These are phyloP conservation scores for Acestrorhynchus altus DNA, from an alignment of 2,797 vertebrate species.

Conservation along the genomic window DNA sequence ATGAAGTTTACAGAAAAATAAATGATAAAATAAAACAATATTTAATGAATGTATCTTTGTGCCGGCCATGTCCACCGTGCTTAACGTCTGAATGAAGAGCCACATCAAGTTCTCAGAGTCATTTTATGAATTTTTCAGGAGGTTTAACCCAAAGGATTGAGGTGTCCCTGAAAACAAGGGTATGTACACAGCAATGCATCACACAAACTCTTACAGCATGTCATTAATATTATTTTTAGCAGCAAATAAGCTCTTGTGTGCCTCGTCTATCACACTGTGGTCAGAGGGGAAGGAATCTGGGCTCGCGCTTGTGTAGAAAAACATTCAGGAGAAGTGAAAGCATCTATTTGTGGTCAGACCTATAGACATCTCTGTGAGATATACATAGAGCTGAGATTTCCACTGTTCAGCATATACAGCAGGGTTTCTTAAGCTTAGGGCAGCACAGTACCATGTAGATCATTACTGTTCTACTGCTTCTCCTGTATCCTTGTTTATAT, in stretches of 20 bases:
- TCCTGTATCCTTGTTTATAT: no score
- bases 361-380: conserved; percentile 47
- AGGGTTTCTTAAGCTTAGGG: not conserved
- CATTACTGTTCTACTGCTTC: no score
- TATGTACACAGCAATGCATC: conserved; percentile 6
- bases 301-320: conserved; percentile 56
- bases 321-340: conserved; percentile 54
- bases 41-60: no score
- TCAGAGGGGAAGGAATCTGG: conserved; percentile 59
- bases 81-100: not conserved
- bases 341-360: conserved; percentile 55
- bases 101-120: not conserved
- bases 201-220: not conserved
- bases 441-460: not conserved
- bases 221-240: conserved; percentile 74
- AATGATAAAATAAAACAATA: no score
- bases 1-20: no score
- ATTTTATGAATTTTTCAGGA: not conserved
- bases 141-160: conserved; percentile 2
- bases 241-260: conserved; percentile 61
- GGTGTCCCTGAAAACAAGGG: conserved; percentile 24
- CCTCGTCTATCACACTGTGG: conserved; percentile 61
- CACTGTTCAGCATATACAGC: conserved; percentile 4
- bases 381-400: conserved; percentile 29
- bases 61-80: not conserved